Percentiles rank a stretch among this genome's conserved stretches.
phyloP scores from a whole-genome alignment of 1,140 invertebrate genomes.

The Charaxes varanes region DNA sequence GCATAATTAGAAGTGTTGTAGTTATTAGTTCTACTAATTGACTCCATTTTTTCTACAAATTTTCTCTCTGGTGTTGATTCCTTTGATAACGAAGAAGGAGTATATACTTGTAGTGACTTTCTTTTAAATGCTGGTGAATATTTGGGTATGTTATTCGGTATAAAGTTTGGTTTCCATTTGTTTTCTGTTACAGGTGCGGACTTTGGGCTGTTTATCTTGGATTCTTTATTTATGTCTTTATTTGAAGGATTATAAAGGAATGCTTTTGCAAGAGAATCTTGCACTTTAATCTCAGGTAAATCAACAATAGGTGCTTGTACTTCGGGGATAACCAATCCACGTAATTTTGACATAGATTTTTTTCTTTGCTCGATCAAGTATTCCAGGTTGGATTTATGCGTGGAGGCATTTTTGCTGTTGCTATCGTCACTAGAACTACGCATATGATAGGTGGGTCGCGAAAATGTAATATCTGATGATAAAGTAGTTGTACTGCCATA shows the following conservation, averaged over 20 bases:
- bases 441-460: constrained; percentile 41
- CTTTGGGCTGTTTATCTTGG: constrained; percentile 27
- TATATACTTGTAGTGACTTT: constrained; percentile 81
- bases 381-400: constrained; percentile 75
- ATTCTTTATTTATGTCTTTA: constrained; percentile 34
- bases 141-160: constrained; percentile 79
- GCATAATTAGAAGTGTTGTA: constrained; percentile 30
- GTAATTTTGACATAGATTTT: constrained; percentile 86
- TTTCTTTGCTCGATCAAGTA: constrained; percentile 85
- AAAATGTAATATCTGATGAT: constrained; percentile 41
- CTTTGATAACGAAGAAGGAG: constrained; percentile 60
- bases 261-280: constrained; percentile 54
- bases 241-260: constrained; percentile 42
- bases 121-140: constrained; percentile 90
- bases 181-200: constrained; percentile 44
- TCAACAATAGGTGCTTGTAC: constrained; percentile 74
- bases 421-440: constrained; percentile 65
- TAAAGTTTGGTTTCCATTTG: constrained; percentile 73
- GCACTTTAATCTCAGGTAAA: constrained; percentile 87
- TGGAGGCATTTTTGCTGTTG: constrained; percentile 52
- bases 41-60: constrained; percentile 44
- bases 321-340: constrained; percentile 91
- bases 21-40: constrained; percentile 35
- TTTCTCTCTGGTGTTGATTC: constrained; percentile 60
- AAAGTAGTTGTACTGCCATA: constrained; percentile 63